Conservation (phyloP, 2,888 invertebrate genomes). For the Drosophila ustulata region DNA sequence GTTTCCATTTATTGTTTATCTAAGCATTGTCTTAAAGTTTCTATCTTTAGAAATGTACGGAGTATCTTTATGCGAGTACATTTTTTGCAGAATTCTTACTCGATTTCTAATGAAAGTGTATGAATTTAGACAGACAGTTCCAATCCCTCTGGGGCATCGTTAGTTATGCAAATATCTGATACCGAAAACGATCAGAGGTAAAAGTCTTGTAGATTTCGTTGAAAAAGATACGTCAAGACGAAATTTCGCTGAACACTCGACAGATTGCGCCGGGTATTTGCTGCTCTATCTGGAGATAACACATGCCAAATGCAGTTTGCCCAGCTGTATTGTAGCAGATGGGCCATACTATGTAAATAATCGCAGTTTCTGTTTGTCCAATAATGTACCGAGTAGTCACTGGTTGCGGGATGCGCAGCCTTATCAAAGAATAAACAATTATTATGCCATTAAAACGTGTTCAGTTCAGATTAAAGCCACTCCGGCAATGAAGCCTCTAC, state of each 20-base stretch:
- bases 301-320: slow-evolving; percentile 7
- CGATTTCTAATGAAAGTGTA: slow-evolving; percentile 1
- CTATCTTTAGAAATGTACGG: background rate
- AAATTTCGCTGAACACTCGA: slow-evolving; percentile 9
- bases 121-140: background rate
- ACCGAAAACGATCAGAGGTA: background rate
- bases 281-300: slow-evolving; percentile 13
- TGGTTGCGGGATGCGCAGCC: slow-evolving; percentile 56
- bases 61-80: background rate
- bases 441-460: slow-evolving; percentile 67
- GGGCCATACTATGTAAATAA: slow-evolving; percentile 34
- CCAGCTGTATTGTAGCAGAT: slow-evolving; percentile 2
- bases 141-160: slow-evolving; percentile 5
- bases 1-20: no score
- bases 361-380: slow-evolving; percentile 18
- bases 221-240: background rate
- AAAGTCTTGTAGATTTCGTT: slow-evolving; percentile 12
- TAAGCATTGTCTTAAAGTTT: no score
- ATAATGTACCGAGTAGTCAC: slow-evolving; percentile 30
- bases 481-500: slow-evolving; percentile 17
- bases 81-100: background rate
- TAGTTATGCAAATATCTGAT: slow-evolving; percentile 14
- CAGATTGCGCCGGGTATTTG: background rate
- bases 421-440: slow-evolving; percentile 70
- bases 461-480: slow-evolving; percentile 58